These are phyloP conservation scores for Lordiphosa fenestrarum DNA, from an alignment of 2,888 invertebrate genomes.

Conservation along the genomic window DNA sequence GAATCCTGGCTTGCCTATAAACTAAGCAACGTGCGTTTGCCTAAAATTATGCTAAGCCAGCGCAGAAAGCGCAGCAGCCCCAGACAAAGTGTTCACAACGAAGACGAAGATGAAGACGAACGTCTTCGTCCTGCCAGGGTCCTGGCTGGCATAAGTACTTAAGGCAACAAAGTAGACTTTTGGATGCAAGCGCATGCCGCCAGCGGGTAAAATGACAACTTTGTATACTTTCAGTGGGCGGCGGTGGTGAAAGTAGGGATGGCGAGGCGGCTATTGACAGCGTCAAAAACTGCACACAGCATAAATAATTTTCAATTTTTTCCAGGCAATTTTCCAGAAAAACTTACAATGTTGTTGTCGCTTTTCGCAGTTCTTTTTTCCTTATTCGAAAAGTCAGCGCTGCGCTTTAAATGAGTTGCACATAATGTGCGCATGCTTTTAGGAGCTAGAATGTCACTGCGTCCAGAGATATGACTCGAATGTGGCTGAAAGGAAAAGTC, in stretches of 20 bases:
- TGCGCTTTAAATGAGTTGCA: conserved; percentile 65
- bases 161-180: conserved; percentile 69
- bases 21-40: conserved; percentile 73
- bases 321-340: conserved; percentile 62
- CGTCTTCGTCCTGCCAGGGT: conserved; percentile 31
- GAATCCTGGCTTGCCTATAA: conserved; percentile 56
- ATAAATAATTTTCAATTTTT: conserved; percentile 71
- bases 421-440: conserved; percentile 50
- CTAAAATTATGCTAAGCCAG: conserved; percentile 71
- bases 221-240: conserved; percentile 37
- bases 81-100: conserved; percentile 49
- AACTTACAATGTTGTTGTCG: conserved; percentile 62
- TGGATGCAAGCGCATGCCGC: conserved; percentile 73
- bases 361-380: conserved; percentile 18
- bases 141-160: conserved; percentile 64
- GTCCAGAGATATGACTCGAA: conserved; percentile 35
- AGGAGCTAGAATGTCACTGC: conserved; percentile 30
- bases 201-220: conserved; percentile 53
- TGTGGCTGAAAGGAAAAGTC: conserved; percentile 21
- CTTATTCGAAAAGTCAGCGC: conserved; percentile 41
- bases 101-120: conserved; percentile 36
- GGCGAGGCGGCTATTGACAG: conserved; percentile 57
- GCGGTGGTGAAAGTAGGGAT: background rate
- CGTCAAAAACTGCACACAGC: conserved; percentile 57
- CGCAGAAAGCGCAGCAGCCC: conserved; percentile 57